Evolutionary conservation across 2,113 vertebrate genomes (phyloP).

Genomic region (Vombatus ursinus): DNA sequence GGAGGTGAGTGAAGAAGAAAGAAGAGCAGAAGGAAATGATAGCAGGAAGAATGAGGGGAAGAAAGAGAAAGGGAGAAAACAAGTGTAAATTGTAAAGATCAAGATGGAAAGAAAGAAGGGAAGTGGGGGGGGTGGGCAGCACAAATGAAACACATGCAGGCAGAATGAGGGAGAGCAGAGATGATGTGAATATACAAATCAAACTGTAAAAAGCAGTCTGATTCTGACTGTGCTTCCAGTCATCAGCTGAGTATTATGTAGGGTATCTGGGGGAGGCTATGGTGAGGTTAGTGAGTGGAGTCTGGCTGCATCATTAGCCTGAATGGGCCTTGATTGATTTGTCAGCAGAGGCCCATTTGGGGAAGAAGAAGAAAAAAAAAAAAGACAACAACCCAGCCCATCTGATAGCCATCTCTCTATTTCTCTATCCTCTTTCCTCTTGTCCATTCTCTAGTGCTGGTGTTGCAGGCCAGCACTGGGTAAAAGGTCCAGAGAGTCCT

Average conservation of each 20-base stretch:
- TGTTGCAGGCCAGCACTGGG: slow-evolving; percentile 77
- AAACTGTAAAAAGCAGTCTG: slow-evolving; percentile 74
- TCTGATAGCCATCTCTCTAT: slow-evolving; percentile 67
- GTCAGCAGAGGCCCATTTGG: slow-evolving; percentile 81
- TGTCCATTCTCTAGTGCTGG: slow-evolving; percentile 56
- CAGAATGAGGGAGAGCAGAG: slow-evolving; percentile 48
- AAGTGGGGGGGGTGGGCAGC: not conserved
- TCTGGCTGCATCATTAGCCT: slow-evolving; percentile 80
- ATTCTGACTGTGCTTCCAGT: slow-evolving; percentile 75
- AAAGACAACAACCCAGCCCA: slow-evolving; percentile 53
- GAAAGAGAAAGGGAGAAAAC: slow-evolving; percentile 21
- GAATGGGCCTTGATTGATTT: slow-evolving; percentile 83
- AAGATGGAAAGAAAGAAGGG: not conserved
- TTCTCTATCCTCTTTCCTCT: slow-evolving; percentile 61
- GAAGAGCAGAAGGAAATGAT: slow-evolving; percentile 7
- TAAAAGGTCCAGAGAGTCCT: slow-evolving; percentile 58
- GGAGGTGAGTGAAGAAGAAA: slow-evolving; percentile 11
- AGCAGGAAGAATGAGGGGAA: slow-evolving; percentile 49
- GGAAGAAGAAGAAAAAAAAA: not conserved
- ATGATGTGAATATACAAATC: slow-evolving; percentile 59
- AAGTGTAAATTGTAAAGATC: not conserved
- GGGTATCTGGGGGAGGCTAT: slow-evolving; percentile 67
- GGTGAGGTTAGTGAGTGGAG: slow-evolving; percentile 75
- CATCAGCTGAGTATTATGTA: slow-evolving; percentile 79
- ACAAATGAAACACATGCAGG: not conserved